Conservation (phyloP, 1,140 invertebrate genomes). For the Saccostrea echinata region DNA sequence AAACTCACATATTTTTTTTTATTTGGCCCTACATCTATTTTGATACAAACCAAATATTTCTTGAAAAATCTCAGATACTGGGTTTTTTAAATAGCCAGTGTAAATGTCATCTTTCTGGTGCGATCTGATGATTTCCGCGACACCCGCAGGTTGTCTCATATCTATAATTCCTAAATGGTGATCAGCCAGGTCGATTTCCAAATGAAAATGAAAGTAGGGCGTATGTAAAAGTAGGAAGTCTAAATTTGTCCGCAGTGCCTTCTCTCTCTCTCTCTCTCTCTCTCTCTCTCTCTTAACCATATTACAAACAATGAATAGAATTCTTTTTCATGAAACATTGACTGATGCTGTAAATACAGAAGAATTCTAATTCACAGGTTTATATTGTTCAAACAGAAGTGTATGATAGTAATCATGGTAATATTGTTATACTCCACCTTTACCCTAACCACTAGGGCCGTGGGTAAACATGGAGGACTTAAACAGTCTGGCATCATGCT, state of each 20-base stretch:
- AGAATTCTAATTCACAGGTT: too few relatives aligned
- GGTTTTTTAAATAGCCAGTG: not conserved
- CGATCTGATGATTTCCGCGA: slow-evolving; percentile 10
- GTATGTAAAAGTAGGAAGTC: not conserved
- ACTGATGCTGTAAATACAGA: not conserved
- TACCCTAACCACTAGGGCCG: not conserved
- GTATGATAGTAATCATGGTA: too few relatives aligned
- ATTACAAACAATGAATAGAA: not conserved
- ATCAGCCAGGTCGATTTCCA: too few relatives aligned
- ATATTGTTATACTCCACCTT: not conserved
- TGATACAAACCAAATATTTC: slow-evolving; percentile 31
- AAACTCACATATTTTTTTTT: too few relatives aligned
- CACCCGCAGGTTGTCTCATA: not conserved
- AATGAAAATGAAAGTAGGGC: not conserved
- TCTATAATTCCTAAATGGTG: not conserved
- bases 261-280: too few relatives aligned
- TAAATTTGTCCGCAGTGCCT: too few relatives aligned
- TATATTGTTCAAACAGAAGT: too few relatives aligned
- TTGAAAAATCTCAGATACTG: slow-evolving; percentile 26
- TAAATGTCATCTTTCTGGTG: slow-evolving; percentile 44
- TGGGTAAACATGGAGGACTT: slow-evolving; percentile 50
- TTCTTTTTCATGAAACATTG: not conserved
- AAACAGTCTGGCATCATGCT: slow-evolving; percentile 56
- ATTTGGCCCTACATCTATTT: too few relatives aligned
- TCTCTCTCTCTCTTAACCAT: too few relatives aligned